Base-by-base conservation (phyloP, 1,140 invertebrate genomes). In the Penaeus vannamei region DNA sequence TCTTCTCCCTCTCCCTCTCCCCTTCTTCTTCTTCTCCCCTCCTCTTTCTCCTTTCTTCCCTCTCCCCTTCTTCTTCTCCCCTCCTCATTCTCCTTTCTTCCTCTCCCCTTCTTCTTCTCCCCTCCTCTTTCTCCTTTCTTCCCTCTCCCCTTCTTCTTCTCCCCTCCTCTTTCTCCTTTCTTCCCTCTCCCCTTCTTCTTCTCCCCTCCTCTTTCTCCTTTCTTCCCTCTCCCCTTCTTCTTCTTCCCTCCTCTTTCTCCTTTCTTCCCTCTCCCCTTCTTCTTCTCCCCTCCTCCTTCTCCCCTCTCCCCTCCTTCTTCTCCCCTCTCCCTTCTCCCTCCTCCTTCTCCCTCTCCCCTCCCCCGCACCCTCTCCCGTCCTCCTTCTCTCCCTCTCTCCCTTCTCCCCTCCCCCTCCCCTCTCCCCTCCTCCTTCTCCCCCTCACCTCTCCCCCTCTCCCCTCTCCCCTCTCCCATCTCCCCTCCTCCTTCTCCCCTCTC, bases 321-420 rank as follows among this genome's bases (percentile, higher is more conserved):
- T 29, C 82, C 60, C 62, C n/a, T 62, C 23, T 19, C 53, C 32
- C 62, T 42, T 62, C 19, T 7, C 60, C 82, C 36, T 29, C 8
- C 17, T 84, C 61, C 23, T 10, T 42, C 66, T 23, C 2, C 66
- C n/a, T 72, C 66, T n/a, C 66, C 2, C 26, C 12, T n/a, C 66
- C n/a, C 66, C 66, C n/a, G 19, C n/a, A 23, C 66, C 66, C 76
- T 79, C 29, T 79, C 76, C 53, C 76, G 23, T 46, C 53, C 76
- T 79, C 76, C 53, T 46, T 79, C 76, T 79, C 76, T 36, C 20
- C 53, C 29, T 79, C 76, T 36, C 76, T 79, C 29, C 53, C 76
- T 79, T 29, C 53, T 46, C 32, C 76, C 32, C 76, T 5, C 26
- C 53, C 3, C 32, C 26, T 36, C 76, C 53, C 3, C 53, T 29